These are phyloP conservation scores for Sepiola atlantica DNA, from an alignment of 2,888 invertebrate genomes.

Conservation along the genomic window DNA sequence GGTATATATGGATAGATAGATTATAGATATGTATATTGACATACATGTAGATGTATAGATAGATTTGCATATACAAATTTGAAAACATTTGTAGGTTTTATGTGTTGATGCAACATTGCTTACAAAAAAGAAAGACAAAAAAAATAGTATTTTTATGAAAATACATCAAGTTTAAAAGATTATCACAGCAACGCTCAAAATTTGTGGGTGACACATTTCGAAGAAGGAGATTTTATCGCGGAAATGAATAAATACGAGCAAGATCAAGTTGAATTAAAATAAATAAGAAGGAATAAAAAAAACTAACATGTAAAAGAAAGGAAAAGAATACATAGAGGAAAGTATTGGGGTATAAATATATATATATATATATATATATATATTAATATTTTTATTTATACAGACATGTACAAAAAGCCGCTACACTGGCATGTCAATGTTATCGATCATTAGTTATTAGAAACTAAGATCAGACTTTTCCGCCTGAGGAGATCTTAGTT, in stretches of 20 bases:
- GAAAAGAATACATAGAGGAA: neutral
- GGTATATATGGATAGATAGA: conserved; percentile 41
- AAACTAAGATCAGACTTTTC: too few species aligned
- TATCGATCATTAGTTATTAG: too few species aligned
- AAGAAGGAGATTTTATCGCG: neutral
- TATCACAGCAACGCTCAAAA: conserved; percentile 32
- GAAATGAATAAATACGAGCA: neutral
- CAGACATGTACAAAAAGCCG: too few species aligned
- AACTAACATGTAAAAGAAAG: neutral
- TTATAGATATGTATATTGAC: neutral
- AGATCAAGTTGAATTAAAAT: neutral
- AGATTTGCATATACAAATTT: conserved; percentile 44
- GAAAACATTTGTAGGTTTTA: conserved; percentile 41
- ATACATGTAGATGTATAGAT: conserved; percentile 33
- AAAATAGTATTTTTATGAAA: neutral
- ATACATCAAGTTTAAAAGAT: neutral
- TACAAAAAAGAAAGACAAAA: neutral
- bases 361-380: conserved; percentile 12
- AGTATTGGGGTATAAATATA: neutral
- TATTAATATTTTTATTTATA: too few species aligned
- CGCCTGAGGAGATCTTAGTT: too few species aligned
- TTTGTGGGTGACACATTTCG: neutral
- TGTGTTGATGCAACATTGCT: neutral
- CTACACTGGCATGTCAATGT: too few species aligned
- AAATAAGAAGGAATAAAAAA: neutral